Conservation (phyloP, 2,797 vertebrate genomes). For the Hydrocynus forskahlii region DNA sequence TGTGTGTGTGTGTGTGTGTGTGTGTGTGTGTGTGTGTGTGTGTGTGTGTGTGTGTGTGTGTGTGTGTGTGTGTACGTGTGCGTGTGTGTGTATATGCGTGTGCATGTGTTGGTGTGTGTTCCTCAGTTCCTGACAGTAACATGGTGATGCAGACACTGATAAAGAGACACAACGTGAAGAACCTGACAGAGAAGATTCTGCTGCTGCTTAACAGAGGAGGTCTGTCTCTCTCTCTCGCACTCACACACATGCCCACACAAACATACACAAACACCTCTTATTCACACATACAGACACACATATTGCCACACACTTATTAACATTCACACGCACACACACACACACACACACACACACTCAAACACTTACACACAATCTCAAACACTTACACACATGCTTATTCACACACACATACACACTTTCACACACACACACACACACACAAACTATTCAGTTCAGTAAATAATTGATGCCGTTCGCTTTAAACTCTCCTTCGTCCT, state of each 20-base stretch:
- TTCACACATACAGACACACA: neutral
- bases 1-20: neutral
- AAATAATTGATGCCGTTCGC: too few species aligned
- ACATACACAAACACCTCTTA: too few species aligned
- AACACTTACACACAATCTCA: too few species aligned
- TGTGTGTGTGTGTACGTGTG: conserved; percentile 1
- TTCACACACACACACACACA: too few species aligned
- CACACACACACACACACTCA: too few species aligned
- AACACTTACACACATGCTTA: too few species aligned
- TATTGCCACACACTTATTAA: neutral
- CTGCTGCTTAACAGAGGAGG: conserved; percentile 95
- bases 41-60: conserved; percentile 9
- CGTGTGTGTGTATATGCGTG: conserved; percentile 26
- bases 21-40: conserved; percentile 20
- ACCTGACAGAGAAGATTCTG: conserved; percentile 92
- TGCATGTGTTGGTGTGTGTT: conserved; percentile 31
- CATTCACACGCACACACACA: too few species aligned
- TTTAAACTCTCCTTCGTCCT: neutral
- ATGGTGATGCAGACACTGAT: conserved; percentile 91
- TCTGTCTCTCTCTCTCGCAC: neutral
- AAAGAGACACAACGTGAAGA: conserved; percentile 90
- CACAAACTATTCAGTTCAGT: too few species aligned
- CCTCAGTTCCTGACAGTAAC: conserved; percentile 87
- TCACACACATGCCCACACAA: neutral
- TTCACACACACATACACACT: too few species aligned